Base-by-base conservation (phyloP, 30 jellyfish, hydroid and myxozoan genomes). In the Clytia hemisphaerica region DNA sequence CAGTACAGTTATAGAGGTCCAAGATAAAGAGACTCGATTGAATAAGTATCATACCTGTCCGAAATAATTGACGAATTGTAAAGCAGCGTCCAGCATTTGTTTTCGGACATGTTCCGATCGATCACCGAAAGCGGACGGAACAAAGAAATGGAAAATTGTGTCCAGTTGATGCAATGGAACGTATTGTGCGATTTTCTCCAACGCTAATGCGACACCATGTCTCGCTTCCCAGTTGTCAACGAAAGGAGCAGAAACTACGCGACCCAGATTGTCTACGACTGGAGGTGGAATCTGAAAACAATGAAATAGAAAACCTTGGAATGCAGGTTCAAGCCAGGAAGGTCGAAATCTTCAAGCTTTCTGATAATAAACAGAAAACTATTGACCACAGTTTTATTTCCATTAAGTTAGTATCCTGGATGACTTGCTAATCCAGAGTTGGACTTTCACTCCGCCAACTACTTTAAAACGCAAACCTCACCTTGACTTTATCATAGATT, bases 171-270 rank as follows among this genome's bases (percentile, higher is more conserved):
- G 33, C 14, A 18, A 29, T 10, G 91, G 85, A 0, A 86, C 54
- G 58, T 24, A 67, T 30, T 45, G 10, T 2, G 86, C 67, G 49
- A 86, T 86, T 64, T 72, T 86, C 36, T 72, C 92, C n/a, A 86
- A 69, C 7, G 85, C 80, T 67, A 73, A 37, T 12, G 80, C 96
- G 60, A 86, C 64, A 40, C 96, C 96, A n/a, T 87, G 81, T 37
- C 96, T 38, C 24, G 94, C 92, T 68, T 86, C 94, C 96, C 96
- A 86, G 28, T 81, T 72, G 50, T 86, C 96, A 38, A 78, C 49
- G 69, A 78, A 86, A 22, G 84, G 96, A 12, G 84, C 82, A 6
- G 93, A 78, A 2, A 85, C 72, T 16, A 67, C 53, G 31, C 96
- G 86, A 2, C 96, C 96, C 45, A 86, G 88, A 60, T 75, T 51